These are phyloP conservation scores for Tragulus kanchil DNA, from an alignment of 2,113 vertebrate species.

Conservation along the genomic window DNA sequence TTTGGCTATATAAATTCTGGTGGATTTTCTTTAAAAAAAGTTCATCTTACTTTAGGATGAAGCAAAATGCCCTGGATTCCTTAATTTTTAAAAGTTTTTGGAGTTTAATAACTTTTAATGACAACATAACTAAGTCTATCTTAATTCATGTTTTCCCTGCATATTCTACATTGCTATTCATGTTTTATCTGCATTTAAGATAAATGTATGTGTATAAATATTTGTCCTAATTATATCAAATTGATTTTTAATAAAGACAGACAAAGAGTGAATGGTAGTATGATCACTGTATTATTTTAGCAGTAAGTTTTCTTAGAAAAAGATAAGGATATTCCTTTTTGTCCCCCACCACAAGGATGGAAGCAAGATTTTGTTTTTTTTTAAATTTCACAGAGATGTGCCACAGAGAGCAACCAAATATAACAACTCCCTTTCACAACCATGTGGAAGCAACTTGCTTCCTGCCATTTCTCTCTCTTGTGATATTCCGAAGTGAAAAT, in stretches of 20 bases:
- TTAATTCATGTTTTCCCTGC: constrained; percentile 45
- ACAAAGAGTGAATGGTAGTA: not conserved
- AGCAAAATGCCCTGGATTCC: not conserved
- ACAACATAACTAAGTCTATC: constrained; percentile 14
- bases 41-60: not conserved
- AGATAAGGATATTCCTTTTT: constrained; percentile 43
- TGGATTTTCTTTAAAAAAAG: constrained; percentile 41
- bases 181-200: too few species aligned
- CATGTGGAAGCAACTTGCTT: constrained; percentile 83
- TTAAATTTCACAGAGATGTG: constrained; percentile 67
- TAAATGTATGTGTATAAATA: not conserved
- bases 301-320: constrained; percentile 51
- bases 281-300: constrained; percentile 42
- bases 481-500: constrained; percentile 85
- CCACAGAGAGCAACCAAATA: constrained; percentile 81
- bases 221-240: constrained; percentile 40
- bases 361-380: constrained; percentile 15
- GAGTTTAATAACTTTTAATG: constrained; percentile 27
- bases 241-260: constrained; percentile 51
- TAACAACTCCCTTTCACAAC: constrained; percentile 83
- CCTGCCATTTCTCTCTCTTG: constrained; percentile 82
- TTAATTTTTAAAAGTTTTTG: constrained; percentile 5
- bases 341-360: constrained; percentile 20
- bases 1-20: not conserved
- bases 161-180: not conserved